Conservation (phyloP, 1,140 invertebrate species). For the Coenobita brevimanus region DNA sequence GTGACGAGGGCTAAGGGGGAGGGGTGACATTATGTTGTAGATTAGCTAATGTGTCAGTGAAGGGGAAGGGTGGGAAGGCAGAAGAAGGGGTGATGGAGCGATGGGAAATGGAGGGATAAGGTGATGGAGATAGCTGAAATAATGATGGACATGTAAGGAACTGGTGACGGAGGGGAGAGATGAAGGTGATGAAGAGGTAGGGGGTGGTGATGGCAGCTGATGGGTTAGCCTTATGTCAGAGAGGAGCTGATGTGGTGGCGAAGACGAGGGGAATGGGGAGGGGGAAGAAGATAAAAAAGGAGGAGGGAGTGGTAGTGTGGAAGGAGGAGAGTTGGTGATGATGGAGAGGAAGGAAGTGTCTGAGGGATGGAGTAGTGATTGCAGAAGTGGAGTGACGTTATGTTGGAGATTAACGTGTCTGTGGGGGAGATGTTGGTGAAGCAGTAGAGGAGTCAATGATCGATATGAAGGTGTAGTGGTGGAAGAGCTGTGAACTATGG, state of each 20-base stretch:
- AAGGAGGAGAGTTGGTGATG: too few relatives aligned
- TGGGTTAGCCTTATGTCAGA: neutral
- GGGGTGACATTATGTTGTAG: neutral
- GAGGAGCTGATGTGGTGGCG: neutral
- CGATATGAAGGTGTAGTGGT: too few relatives aligned
- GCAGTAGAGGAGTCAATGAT: too few relatives aligned
- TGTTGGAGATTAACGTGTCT: too few relatives aligned
- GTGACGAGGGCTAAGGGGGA: neutral
- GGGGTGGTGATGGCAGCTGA: neutral
- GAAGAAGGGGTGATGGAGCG: neutral
- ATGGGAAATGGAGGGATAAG: neutral
- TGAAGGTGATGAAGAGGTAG: neutral
- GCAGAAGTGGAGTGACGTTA: too few relatives aligned
- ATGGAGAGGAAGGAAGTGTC: too few relatives aligned
- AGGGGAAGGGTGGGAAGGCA: neutral
- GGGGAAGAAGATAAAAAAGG: too few relatives aligned
- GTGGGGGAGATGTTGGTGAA: too few relatives aligned
- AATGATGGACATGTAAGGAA: neutral
- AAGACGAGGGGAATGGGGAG: too few relatives aligned
- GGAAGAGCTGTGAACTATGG: too few relatives aligned
- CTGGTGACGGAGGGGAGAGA: neutral
- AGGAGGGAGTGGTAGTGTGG: too few relatives aligned
- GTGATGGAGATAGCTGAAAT: neutral
- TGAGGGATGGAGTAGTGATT: too few relatives aligned
- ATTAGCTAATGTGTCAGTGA: neutral